Evolutionary conservation across 2,888 invertebrate genomes (phyloP).

Genomic region (Pterostichus madidus): DNA sequence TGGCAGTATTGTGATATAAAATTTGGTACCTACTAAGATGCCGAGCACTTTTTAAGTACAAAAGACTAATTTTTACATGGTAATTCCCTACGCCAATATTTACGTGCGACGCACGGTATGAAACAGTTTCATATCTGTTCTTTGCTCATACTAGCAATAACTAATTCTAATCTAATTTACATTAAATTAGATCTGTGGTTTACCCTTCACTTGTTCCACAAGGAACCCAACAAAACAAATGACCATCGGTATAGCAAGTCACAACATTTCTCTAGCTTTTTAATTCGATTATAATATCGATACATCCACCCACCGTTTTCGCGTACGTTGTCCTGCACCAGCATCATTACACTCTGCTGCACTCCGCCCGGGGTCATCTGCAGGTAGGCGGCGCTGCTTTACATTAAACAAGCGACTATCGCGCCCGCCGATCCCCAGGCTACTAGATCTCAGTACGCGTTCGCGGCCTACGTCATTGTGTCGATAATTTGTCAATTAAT

Average conservation of each 20-base stretch:
- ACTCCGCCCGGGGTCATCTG: not conserved
- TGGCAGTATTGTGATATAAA: too few species aligned
- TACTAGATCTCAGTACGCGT: slow-evolving; percentile 39
- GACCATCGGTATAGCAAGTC: not conserved
- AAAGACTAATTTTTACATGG: too few species aligned
- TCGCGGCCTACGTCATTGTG: slow-evolving; percentile 40
- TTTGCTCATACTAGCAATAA: too few species aligned
- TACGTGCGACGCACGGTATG: too few species aligned
- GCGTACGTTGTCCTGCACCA: slow-evolving; percentile 15
- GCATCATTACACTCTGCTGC: slow-evolving; percentile 14
- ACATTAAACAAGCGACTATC: slow-evolving; percentile 41
- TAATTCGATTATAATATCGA: slow-evolving; percentile 47
- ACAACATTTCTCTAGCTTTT: slow-evolving; percentile 3
- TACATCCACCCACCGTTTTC: slow-evolving; percentile 27
- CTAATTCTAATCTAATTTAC: too few species aligned
- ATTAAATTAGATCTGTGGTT: too few species aligned
- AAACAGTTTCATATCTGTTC: too few species aligned
- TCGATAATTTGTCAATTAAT: slow-evolving; percentile 54
- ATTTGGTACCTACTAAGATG: too few species aligned
- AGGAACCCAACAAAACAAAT: too few species aligned
- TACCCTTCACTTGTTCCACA: too few species aligned
- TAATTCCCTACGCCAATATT: too few species aligned
- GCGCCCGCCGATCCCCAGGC: slow-evolving; percentile 30
- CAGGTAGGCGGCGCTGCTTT: slow-evolving; percentile 43
- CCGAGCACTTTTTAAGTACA: too few species aligned